A percentile compares a stretch with the other conserved stretches of the same genome.
These are phyloP conservation scores for Plutella xylostella DNA, from an alignment of 2,888 invertebrate species.

Conservation along the genomic window DNA sequence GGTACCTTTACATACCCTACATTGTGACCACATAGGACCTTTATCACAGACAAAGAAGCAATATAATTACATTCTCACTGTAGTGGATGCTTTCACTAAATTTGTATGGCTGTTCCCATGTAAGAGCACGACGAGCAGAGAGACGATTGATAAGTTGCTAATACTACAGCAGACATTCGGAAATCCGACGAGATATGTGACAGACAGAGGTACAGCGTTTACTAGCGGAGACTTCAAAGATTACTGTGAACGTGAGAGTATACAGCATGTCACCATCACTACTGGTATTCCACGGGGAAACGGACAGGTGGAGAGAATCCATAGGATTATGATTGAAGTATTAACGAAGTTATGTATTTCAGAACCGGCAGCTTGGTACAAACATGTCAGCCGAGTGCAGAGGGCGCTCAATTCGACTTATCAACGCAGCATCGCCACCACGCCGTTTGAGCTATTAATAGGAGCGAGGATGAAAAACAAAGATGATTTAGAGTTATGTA, in stretches of 20 bases:
- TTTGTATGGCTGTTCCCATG: slow-evolving; percentile 30
- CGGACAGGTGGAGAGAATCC: slow-evolving; percentile 28
- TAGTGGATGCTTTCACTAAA: slow-evolving; percentile 30
- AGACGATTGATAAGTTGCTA: slow-evolving; percentile 25
- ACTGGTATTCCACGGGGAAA: slow-evolving; percentile 28
- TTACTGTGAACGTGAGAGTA: slow-evolving; percentile 29
- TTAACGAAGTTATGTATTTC: slow-evolving; percentile 27
- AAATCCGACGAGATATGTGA: slow-evolving; percentile 28
- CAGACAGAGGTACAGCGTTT: slow-evolving; percentile 33
- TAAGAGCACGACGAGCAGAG: slow-evolving; percentile 25
- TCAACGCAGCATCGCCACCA: slow-evolving; percentile 11
- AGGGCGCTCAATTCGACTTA: slow-evolving; percentile 15
- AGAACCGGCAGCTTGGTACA: slow-evolving; percentile 28
- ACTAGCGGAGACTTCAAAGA: slow-evolving; percentile 26
- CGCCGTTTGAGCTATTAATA: slow-evolving; percentile 22
- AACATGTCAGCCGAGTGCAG: slow-evolving; percentile 12
- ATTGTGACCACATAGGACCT: slow-evolving; percentile 32
- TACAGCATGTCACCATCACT: slow-evolving; percentile 24
- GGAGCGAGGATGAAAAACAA: slow-evolving; percentile 21
- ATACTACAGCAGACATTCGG: slow-evolving; percentile 29
- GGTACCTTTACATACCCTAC: slow-evolving; percentile 25
- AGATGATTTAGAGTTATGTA: slow-evolving; percentile 17
- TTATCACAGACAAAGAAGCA: slow-evolving; percentile 24
- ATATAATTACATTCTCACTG: slow-evolving; percentile 28
- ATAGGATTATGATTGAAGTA: slow-evolving; percentile 25